Percentiles rank a stretch among this genome's conserved stretches.
Evolutionary conservation across 2,797 vertebrate species (phyloP).

Genomic region (Parauchenoglanis punctatus): DNA sequence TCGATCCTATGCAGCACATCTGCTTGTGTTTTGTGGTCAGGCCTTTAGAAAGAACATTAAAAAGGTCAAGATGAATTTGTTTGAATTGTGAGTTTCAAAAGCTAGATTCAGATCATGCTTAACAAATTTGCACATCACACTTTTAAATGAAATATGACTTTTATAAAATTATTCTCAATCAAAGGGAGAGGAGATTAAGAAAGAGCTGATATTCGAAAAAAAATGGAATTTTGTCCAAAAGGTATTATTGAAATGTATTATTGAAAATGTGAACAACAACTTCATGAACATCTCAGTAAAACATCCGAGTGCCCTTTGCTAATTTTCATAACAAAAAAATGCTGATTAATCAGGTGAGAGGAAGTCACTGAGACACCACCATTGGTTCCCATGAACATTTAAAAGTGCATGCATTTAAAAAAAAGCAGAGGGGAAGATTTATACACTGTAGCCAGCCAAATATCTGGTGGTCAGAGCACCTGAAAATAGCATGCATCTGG

Average conservation of each 20-base stretch:
- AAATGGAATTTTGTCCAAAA: neutral
- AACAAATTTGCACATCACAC: neutral
- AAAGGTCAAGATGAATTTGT: neutral
- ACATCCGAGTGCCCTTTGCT: neutral
- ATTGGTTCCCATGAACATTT: neutral
- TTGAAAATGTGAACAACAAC: neutral
- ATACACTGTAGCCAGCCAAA: neutral
- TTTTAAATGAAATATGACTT: neutral
- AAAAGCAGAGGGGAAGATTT: constrained; percentile 15
- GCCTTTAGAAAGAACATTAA: neutral
- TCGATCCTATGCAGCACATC: neutral
- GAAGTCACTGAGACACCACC: constrained; percentile 13
- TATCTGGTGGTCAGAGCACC: constrained; percentile 1
- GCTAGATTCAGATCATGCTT: neutral
- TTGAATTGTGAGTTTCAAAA: neutral
- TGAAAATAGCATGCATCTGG: constrained; percentile 36
- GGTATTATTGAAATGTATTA: neutral
- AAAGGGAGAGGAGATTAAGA: neutral
- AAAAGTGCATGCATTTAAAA: constrained; percentile 3
- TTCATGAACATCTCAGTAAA: neutral
- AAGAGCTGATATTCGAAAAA: neutral
- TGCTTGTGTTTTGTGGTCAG: neutral
- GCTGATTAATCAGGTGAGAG: neutral
- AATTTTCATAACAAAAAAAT: neutral
- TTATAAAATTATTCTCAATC: neutral